A percentile compares a stretch with the other conserved stretches of the same genome.
Evolutionary conservation across 2,113 vertebrate species (phyloP).

Genomic region (Columba livia): DNA sequence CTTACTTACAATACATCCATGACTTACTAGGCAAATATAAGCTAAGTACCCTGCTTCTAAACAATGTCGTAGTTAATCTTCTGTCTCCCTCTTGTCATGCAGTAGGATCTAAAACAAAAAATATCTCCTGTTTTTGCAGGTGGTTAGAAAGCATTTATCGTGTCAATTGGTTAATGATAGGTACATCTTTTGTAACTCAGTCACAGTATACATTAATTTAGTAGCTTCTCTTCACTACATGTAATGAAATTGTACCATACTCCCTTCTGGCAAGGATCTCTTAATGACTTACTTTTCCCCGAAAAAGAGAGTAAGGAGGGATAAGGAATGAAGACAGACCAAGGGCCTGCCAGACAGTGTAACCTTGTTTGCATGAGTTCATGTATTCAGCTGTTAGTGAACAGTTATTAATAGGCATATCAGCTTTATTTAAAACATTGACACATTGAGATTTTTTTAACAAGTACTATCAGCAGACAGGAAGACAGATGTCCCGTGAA

Average conservation of each 20-base stretch:
- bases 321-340: background rate
- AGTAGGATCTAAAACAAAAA: too few species aligned
- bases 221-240: too few species aligned
- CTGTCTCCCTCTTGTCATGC: too few species aligned
- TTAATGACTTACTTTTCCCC: background rate
- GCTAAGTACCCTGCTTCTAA: too few species aligned
- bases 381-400: background rate
- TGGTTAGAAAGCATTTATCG: too few species aligned
- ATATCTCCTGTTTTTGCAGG: too few species aligned
- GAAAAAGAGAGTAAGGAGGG: background rate
- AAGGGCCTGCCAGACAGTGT: background rate
- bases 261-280: background rate
- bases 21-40: too few species aligned
- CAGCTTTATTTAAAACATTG: background rate
- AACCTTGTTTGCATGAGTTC: background rate
- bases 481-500: background rate
- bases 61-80: too few species aligned
- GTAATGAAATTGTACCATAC: background rate
- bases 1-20: too few species aligned
- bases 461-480: background rate
- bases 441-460: background rate
- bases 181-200: too few species aligned
- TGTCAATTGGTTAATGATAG: too few species aligned
- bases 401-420: background rate
- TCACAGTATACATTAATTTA: too few species aligned